A percentile compares a stretch with the other conserved stretches of the same genome.
phyloP scores from a whole-genome alignment of 1,140 invertebrate genomes.

The Lordiphosa mommai region DNA sequence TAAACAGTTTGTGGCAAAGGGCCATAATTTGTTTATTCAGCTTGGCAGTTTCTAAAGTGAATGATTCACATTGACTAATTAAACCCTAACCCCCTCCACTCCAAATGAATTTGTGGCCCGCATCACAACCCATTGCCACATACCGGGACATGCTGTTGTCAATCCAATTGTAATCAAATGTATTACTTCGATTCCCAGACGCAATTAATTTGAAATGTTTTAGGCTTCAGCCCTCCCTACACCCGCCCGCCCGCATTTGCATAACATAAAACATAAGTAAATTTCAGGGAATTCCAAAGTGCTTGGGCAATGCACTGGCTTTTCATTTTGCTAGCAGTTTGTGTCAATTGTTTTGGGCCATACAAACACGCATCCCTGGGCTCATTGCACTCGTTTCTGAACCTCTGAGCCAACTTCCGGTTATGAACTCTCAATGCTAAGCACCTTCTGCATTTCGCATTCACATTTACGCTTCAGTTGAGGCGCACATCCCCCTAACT shows the following conservation, averaged over 20 bases:
- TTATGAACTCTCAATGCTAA: conserved; percentile 50
- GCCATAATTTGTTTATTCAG: not conserved
- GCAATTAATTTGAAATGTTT: conserved; percentile 78
- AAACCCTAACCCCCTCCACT: conserved; percentile 12
- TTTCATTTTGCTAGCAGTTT: conserved; percentile 34
- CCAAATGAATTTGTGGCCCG: conserved; percentile 62
- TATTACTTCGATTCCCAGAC: conserved; percentile 70
- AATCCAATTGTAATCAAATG: conserved; percentile 77
- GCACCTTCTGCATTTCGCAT: conserved; percentile 46
- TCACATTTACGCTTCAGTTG: conserved; percentile 69
- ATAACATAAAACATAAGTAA: conserved; percentile 29
- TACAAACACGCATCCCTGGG: conserved; percentile 22
- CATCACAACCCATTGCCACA: conserved; percentile 31
- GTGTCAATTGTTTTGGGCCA: conserved; percentile 66
- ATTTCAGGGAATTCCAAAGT: conserved; percentile 35
- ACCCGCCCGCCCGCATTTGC: not conserved
- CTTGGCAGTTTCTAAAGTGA: no score
- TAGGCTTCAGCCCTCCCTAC: conserved; percentile 27
- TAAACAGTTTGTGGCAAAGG: not conserved
- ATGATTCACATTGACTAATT: conserved; percentile 42
- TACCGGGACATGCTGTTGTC: conserved; percentile 42
- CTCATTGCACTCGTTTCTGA: conserved; percentile 49
- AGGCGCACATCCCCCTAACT: not conserved
- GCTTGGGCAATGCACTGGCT: conserved; percentile 44
- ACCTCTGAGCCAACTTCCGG: conserved; percentile 52